A percentile compares a stretch with the other conserved stretches of the same genome.
phyloP scores from a whole-genome alignment of 92 coral and sea anemone genomes.

The Micromussa lordhowensis region DNA sequence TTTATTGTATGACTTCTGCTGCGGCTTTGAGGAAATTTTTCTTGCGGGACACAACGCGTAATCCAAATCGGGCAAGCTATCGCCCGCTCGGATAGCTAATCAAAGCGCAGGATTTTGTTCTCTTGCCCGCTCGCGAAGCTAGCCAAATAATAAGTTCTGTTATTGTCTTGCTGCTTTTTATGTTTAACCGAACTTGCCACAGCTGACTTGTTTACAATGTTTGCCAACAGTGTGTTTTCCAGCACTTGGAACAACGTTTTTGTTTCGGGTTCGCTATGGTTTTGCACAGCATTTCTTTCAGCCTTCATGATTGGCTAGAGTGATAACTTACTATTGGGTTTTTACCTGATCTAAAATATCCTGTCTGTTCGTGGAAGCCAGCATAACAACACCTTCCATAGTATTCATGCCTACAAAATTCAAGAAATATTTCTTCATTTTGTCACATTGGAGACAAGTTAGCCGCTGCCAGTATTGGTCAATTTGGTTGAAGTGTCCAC shows the following conservation, averaged over 20 bases:
- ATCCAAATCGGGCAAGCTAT: too few species aligned
- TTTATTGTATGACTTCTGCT: too few species aligned
- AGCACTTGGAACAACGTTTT: background rate
- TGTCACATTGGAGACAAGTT: too few species aligned
- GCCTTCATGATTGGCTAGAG: background rate
- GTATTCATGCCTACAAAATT: conserved; percentile 84
- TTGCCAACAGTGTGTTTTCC: background rate
- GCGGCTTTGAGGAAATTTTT: too few species aligned
- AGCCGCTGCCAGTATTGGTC: too few species aligned
- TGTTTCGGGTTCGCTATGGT: background rate
- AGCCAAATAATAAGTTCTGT: too few species aligned
- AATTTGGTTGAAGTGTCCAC: too few species aligned
- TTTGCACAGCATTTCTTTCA: background rate
- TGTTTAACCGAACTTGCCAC: background rate
- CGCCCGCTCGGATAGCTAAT: too few species aligned
- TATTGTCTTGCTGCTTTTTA: too few species aligned
- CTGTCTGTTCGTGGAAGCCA: conserved; percentile 96
- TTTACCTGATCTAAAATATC: conserved; percentile 90
- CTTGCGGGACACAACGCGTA: too few species aligned
- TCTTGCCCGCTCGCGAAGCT: too few species aligned
- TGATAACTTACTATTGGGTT: background rate
- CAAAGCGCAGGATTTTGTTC: too few species aligned
- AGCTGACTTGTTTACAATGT: background rate
- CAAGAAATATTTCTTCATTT: background rate
- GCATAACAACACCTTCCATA: conserved; percentile 95